Evolutionary conservation across 1,140 invertebrate species (phyloP).

Genomic region (Sinella curviseta): DNA sequence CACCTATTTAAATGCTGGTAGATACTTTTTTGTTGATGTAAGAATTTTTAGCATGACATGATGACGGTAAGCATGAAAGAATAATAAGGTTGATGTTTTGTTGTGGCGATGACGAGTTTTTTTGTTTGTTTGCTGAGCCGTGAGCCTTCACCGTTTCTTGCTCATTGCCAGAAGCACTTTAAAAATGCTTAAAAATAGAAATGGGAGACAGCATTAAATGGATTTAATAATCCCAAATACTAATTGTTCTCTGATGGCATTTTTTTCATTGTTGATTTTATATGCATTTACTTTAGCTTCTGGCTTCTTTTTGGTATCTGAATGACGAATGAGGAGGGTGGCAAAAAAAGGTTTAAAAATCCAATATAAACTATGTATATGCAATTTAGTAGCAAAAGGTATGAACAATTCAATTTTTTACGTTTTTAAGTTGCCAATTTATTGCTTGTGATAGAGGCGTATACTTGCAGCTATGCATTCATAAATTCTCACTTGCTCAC

Average conservation of each 20-base stretch:
- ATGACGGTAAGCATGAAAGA: too few species aligned
- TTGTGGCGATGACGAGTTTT: not conserved
- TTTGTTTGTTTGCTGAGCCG: not conserved
- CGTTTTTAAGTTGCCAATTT: too few species aligned
- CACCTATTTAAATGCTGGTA: not conserved
- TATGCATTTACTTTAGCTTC: too few species aligned
- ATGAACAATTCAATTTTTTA: too few species aligned
- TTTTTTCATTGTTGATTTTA: not conserved
- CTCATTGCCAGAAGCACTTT: not conserved
- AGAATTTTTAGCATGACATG: not conserved
- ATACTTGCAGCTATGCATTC: too few species aligned
- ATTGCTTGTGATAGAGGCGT: too few species aligned
- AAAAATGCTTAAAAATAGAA: not conserved
- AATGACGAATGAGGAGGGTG: too few species aligned
- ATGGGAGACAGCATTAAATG: not conserved
- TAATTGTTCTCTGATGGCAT: constrained; percentile 1
- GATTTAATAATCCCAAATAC: not conserved
- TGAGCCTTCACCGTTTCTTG: not conserved
- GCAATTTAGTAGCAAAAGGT: too few species aligned
- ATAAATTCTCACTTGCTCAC: too few species aligned
- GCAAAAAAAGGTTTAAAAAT: too few species aligned
- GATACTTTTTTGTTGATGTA: not conserved
- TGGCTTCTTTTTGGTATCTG: too few species aligned
- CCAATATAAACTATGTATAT: too few species aligned
- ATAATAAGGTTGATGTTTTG: not conserved